These are phyloP conservation scores for Clusia tigrina DNA, from an alignment of 2,888 invertebrate species.

Conservation along the genomic window DNA sequence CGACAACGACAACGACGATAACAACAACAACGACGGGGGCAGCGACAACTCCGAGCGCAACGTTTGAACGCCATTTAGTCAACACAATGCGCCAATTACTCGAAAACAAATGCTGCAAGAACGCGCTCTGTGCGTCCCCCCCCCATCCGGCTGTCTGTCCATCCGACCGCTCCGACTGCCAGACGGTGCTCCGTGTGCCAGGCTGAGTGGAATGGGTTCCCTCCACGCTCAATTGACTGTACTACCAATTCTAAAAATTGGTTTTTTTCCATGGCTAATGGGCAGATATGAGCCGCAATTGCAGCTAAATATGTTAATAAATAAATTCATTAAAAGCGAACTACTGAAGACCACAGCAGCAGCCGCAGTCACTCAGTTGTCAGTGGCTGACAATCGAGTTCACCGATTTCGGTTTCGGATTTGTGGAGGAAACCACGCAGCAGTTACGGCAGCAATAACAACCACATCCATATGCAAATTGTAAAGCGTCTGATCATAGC, in stretches of 20 bases:
- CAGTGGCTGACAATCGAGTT: background rate
- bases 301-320: background rate
- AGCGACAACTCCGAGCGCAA: background rate
- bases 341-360: background rate
- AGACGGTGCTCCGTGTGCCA: too few relatives aligned
- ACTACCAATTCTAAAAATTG: background rate
- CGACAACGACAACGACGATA: conserved; percentile 4
- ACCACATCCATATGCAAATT: conserved; percentile 40
- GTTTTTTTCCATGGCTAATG: background rate
- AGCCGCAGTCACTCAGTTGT: background rate
- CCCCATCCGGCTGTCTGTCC: too few relatives aligned
- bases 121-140: too few relatives aligned
- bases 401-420: background rate
- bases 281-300: background rate
- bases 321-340: background rate
- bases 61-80: background rate
- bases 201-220: too few relatives aligned
- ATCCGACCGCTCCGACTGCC: too few relatives aligned
- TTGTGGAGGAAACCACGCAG: conserved; percentile 4
- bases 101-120: too few relatives aligned
- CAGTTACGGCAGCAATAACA: background rate
- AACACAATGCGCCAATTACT: too few relatives aligned
- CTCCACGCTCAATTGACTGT: background rate
- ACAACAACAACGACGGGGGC: background rate
- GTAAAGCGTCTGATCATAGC: background rate